Evolutionary conservation across 2,888 invertebrate genomes (phyloP).

Genomic region (Apamea epomidion): DNA sequence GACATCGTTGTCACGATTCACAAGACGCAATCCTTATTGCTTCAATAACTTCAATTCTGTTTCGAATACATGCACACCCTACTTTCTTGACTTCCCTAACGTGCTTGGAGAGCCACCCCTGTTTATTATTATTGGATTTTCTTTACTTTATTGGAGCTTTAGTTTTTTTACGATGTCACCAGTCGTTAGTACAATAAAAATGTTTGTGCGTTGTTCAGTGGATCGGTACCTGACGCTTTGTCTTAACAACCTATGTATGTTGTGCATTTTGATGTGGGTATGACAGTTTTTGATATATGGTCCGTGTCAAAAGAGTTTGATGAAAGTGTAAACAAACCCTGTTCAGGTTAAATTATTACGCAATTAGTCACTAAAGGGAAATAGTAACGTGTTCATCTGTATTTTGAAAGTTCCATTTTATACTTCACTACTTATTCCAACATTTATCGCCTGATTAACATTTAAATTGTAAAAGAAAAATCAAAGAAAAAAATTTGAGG

Average conservation of each 20-base stretch:
- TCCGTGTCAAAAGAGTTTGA: background rate
- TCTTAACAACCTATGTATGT: constrained; percentile 70
- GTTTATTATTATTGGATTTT: constrained; percentile 68
- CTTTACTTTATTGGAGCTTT: constrained; percentile 56
- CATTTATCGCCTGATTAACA: background rate
- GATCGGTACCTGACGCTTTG: constrained; percentile 69
- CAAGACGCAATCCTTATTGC: constrained; percentile 69
- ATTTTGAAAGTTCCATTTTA: background rate
- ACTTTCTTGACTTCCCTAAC: constrained; percentile 41
- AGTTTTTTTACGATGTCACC: constrained; percentile 64
- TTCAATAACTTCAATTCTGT: constrained; percentile 61
- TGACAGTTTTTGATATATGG: constrained; percentile 72
- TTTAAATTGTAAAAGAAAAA: background rate
- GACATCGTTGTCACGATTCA: constrained; percentile 64
- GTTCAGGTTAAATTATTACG: background rate
- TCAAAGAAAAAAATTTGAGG: background rate
- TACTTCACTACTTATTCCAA: background rate
- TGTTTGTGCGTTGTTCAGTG: constrained; percentile 57
- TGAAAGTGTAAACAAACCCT: background rate
- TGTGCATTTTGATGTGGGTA: constrained; percentile 79
- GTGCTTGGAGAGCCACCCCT: constrained; percentile 42
- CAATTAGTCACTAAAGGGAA: background rate
- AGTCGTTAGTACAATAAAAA: constrained; percentile 66
- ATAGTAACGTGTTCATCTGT: background rate
- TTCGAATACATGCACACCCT: constrained; percentile 60